A percentile compares a stretch with the other conserved stretches of the same genome.
These are phyloP conservation scores for Sylvilagus floridanus DNA, from an alignment of 2,797 vertebrate species.

Conservation along the genomic window DNA sequence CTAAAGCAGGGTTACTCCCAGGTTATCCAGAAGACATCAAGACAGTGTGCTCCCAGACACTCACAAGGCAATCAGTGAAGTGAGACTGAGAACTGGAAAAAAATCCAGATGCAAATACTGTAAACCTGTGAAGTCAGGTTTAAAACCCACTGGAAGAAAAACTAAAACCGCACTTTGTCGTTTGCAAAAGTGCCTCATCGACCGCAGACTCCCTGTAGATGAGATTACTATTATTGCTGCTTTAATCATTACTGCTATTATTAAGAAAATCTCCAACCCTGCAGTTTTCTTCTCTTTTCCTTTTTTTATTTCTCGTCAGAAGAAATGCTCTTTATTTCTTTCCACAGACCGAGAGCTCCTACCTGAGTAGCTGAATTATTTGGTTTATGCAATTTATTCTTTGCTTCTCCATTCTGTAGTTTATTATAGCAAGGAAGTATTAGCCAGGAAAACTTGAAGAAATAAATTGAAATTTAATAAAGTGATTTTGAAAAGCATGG, in stretches of 20 bases:
- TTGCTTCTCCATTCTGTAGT: neutral
- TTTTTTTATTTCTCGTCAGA: neutral
- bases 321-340: neutral
- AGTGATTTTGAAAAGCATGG: neutral
- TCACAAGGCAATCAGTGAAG: neutral
- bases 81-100: no score
- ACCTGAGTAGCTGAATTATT: neutral
- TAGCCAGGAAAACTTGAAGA: neutral
- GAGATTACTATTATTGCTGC: neutral
- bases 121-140: neutral
- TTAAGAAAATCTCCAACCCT: neutral
- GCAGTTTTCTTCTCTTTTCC: neutral
- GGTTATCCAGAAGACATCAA: neutral
- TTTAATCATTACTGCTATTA: neutral
- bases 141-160: neutral
- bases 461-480: slow-evolving; percentile 17
- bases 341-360: neutral
- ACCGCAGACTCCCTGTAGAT: neutral
- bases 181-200: neutral
- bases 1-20: neutral
- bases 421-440: neutral
- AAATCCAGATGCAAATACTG: neutral
- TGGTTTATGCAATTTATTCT: neutral
- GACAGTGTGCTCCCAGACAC: no score
- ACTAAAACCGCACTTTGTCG: neutral